Percentiles rank a stretch among this genome's conserved stretches.
Conservation (phyloP, 2,888 invertebrate species). For the Cephus nigrinus region DNA sequence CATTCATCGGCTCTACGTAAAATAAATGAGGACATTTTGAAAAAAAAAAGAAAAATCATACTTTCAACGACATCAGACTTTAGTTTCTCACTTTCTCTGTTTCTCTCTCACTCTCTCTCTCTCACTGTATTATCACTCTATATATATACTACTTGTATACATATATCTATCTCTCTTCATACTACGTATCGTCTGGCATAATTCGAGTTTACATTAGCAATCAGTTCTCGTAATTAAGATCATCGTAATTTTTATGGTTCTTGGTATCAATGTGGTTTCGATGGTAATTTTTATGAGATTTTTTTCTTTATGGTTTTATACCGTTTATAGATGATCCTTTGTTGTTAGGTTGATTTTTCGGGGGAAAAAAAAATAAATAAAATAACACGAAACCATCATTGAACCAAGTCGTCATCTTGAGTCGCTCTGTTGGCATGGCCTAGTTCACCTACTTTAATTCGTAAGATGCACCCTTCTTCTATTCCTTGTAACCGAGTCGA, state of each 20-base stretch:
- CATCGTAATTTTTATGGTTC: neutral
- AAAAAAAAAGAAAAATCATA: neutral
- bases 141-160: neutral
- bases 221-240: neutral
- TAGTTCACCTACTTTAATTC: conserved; percentile 53
- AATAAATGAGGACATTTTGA: neutral
- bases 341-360: neutral
- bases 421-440: conserved; percentile 57
- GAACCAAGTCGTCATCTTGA: conserved; percentile 31
- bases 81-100: neutral
- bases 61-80: neutral
- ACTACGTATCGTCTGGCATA: neutral
- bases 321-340: neutral
- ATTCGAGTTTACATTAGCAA: neutral
- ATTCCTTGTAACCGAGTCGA: conserved; percentile 28
- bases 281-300: neutral
- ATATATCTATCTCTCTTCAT: neutral
- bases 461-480: conserved; percentile 48
- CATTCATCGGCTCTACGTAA: conserved; percentile 44
- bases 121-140: neutral
- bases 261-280: neutral
- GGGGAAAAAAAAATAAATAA: neutral
- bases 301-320: neutral
- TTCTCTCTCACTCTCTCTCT: neutral
- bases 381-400: conserved; percentile 33